These are phyloP conservation scores for Ericerus pela DNA, from an alignment of 1,140 invertebrate genomes.

Conservation along the genomic window DNA sequence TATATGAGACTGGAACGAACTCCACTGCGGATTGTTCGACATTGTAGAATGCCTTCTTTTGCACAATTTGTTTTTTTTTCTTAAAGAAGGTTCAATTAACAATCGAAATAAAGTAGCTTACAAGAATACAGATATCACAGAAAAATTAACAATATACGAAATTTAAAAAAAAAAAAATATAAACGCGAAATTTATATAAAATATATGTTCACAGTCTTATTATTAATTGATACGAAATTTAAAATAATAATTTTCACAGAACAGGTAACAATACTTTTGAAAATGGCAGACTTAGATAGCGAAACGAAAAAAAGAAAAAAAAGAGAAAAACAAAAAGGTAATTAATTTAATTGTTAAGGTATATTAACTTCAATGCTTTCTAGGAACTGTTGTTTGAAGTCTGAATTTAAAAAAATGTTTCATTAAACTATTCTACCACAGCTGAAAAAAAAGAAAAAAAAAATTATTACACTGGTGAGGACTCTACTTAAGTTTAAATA, in stretches of 20 bases:
- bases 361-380: constrained; percentile 1
- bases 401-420: not conserved
- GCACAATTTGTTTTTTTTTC: constrained; percentile 10
- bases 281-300: constrained; percentile 12
- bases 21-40: constrained; percentile 83
- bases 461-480: too few relatives aligned
- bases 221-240: constrained; percentile 12
- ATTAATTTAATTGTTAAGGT: too few relatives aligned
- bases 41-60: constrained; percentile 30
- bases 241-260: constrained; percentile 12
- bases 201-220: constrained; percentile 12
- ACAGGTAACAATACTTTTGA: constrained; percentile 12
- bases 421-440: constrained; percentile 11
- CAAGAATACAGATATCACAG: constrained; percentile 9
- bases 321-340: too few relatives aligned
- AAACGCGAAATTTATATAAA: constrained; percentile 9
- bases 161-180: constrained; percentile 6
- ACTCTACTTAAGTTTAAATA: too few relatives aligned
- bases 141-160: constrained; percentile 9
- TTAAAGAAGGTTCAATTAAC: too few relatives aligned
- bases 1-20: constrained; percentile 71
- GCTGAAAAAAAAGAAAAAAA: not conserved
- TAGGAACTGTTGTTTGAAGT: constrained; percentile 12
- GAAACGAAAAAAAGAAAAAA: not conserved
- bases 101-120: not conserved